Percentiles rank a stretch among this genome's conserved stretches.
phyloP scores from a whole-genome alignment of 92 coral and sea anemone genomes.

The Isaurus tuberculatus region DNA sequence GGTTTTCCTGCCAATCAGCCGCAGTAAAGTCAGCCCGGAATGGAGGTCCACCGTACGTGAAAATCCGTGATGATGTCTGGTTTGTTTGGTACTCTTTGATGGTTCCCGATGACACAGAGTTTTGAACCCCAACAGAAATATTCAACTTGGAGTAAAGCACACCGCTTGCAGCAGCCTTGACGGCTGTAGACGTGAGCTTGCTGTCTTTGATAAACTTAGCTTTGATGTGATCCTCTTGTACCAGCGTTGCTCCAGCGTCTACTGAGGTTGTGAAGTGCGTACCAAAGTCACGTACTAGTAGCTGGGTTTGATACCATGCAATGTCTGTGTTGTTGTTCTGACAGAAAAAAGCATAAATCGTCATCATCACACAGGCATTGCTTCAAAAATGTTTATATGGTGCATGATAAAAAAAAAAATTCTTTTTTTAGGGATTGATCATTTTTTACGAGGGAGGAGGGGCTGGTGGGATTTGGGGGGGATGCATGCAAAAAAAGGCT shows the following conservation, averaged over 20 bases:
- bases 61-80: constrained; percentile 74
- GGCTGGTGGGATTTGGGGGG: too few relatives aligned
- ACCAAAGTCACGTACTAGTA: constrained; percentile 85
- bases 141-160: constrained; percentile 66
- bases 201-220: constrained; percentile 56
- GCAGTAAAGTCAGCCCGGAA: constrained; percentile 75
- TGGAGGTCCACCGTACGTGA: constrained; percentile 85
- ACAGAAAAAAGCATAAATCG: not conserved
- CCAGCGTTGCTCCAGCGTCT: constrained; percentile 82
- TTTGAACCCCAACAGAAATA: constrained; percentile 38
- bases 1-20: constrained; percentile 76
- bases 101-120: constrained; percentile 52
- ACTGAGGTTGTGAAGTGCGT: constrained; percentile 85
- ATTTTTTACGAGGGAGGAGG: too few relatives aligned
- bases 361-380: too few relatives aligned
- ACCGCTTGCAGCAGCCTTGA: constrained; percentile 86
- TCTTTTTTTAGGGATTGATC: too few relatives aligned
- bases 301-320: constrained; percentile 79
- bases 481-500: too few relatives aligned
- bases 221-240: constrained; percentile 74
- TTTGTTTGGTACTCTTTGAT: constrained; percentile 64
- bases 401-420: too few relatives aligned
- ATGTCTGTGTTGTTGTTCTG: constrained; percentile 80
- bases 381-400: too few relatives aligned
- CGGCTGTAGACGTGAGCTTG: constrained; percentile 53